Conservation (phyloP, 2,113 vertebrate species). For the Typhlomys cinereus region DNA sequence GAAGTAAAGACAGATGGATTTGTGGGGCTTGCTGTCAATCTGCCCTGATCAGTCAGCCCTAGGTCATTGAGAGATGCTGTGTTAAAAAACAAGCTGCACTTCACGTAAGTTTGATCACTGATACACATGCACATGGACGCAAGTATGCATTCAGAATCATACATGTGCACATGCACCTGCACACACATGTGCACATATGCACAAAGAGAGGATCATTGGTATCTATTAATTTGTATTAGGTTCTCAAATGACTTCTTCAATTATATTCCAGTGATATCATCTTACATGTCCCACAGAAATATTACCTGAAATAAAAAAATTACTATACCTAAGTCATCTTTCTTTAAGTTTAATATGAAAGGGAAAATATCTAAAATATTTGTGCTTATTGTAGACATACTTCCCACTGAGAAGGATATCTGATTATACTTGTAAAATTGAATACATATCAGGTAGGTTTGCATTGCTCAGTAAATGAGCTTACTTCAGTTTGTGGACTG, state of each 20-base stretch:
- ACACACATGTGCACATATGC: background rate
- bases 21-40: background rate
- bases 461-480: slow-evolving; percentile 12
- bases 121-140: no score
- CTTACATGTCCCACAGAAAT: background rate
- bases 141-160: background rate
- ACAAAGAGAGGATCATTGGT: background rate
- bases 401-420: background rate
- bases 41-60: background rate
- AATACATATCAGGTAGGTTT: background rate
- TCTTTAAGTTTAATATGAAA: slow-evolving; percentile 43
- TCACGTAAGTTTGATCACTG: no score
- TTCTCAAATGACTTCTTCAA: background rate
- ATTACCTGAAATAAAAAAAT: background rate
- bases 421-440: slow-evolving; percentile 50
- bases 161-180: no score
- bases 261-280: slow-evolving; percentile 26
- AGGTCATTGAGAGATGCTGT: background rate
- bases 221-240: background rate
- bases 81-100: no score
- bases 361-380: background rate
- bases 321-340: slow-evolving; percentile 14
- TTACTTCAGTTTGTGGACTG: background rate
- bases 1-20: background rate
- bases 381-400: background rate